Evolutionary conservation across 2,113 vertebrate genomes (phyloP), one percentile per base, ranked within the genome.

Genomic region (Pteropus alecto): DNA sequence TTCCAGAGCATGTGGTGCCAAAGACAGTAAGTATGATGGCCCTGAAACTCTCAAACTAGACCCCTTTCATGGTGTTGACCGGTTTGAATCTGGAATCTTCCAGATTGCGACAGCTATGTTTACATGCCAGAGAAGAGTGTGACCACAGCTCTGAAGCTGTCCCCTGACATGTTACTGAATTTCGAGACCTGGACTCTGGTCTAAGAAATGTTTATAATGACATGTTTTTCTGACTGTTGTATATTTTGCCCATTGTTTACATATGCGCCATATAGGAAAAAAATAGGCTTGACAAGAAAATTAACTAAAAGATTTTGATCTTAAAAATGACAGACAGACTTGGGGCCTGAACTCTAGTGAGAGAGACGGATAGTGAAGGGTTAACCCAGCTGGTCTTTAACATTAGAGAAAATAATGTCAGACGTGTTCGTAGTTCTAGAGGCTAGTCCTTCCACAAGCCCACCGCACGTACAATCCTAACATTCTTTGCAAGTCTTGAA

Each of bases 231-330:
- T 92, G 94, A 82, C n/a, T 35, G 54, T 33, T 93, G 65, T 86
- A 9, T 77, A 43, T 81, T 60, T 88, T n/a, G 65, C 41, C 21
- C 77, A 48, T 79, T 96, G 58, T 87, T 97, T 92, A 77, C 51
- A 48, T 6, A 51, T 38, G 61, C 41, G 7, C 28, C 30, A 0
- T 12, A 3, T 15, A 43, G 61, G 13, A 16, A 26, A 43, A 89
- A 85, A 78, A 74, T 71, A 78, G 18, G 33, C 28, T 87, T 82
- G 63, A 74, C 68, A 48, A 81, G 71, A 82, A 90, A 93, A 89
- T 68, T 28, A 85, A 73, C 61, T 13, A 2, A 65, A 81, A 84
- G 51, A 46, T 73, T 65, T 58, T 84, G 46, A 77, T 84, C 56
- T 56, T 87, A 61, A 65, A 63, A 95, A 67, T 60, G 68, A 67